These are phyloP conservation scores for Abramis brama DNA, from an alignment of 2,113 vertebrate genomes.

Conservation along the genomic window DNA sequence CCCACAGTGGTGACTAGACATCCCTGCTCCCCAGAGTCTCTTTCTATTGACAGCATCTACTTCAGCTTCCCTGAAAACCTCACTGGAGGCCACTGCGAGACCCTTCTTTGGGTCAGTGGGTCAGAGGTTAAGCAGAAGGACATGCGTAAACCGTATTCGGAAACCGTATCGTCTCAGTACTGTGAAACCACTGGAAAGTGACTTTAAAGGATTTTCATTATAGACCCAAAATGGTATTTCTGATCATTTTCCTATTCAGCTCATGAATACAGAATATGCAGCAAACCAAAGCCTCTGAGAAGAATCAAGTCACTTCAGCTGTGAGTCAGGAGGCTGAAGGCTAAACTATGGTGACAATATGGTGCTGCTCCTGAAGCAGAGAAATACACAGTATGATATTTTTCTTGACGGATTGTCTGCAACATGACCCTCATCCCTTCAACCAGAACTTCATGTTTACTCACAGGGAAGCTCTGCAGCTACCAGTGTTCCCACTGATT, in stretches of 20 bases:
- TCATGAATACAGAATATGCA: background rate
- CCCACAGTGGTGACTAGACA: constrained; percentile 15
- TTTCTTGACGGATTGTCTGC: background rate
- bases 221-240: too few species aligned
- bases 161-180: background rate
- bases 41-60: constrained; percentile 21
- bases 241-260: background rate
- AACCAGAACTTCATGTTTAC: constrained; percentile 40
- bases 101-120: constrained; percentile 46
- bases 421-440: background rate
- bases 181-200: background rate
- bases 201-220: too few species aligned
- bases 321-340: background rate
- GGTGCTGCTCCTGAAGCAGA: constrained; percentile 11
- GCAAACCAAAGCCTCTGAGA: background rate
- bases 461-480: constrained; percentile 38
- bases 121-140: constrained; percentile 48
- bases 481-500: constrained; percentile 72
- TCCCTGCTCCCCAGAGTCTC: constrained; percentile 29
- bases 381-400: background rate
- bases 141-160: background rate
- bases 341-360: constrained; percentile 30
- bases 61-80: constrained; percentile 33
- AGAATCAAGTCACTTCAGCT: background rate
- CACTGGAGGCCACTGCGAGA: constrained; percentile 42